Evolutionary conservation across 2,797 vertebrate species (phyloP), one percentile per base, ranked within the genome.

Genomic region (Pantherophis alleghaniensis): DNA sequence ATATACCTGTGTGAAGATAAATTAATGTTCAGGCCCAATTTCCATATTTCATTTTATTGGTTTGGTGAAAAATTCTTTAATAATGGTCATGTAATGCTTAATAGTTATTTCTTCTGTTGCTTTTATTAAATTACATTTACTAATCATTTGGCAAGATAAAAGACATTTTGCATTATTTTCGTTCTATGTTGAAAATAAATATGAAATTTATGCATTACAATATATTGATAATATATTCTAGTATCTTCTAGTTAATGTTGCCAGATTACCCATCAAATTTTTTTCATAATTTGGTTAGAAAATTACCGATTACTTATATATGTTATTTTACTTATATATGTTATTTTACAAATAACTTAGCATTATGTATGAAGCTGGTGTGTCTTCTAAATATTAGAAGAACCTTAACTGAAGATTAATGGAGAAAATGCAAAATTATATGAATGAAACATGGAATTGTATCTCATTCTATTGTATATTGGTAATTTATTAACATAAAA

Each of bases 401-500:
- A n/a, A 14, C 22, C n/a, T 88, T n/a, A 88, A 69, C 51, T 66
- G 14, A 69, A 24, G 5, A 69, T 11, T 69, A 26, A 60, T 87
- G n/a, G 24, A 28, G 2, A 53, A 87, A 51, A 86, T 13, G 14
- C n/a, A 61, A 18, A 61, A 53, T 69, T 90, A 28, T 53, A 69
- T 51, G 5, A 90, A 87, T 86, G n/a, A 89, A 55, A 60, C 16
- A n/a, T 55, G 47, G 32, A 93, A 69, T 28, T n/a, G 18, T 57
- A 5, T n/a, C 87, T 90, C 57, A 87, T 20, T 83, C 37, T 47
- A 47, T 83, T 47, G 37, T 83, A 47, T 47, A 83, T 12, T 83
- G 42, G 20, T 83, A 42, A 83, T 83, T 83, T 83, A 47, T 83
- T 83, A 83, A 42, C 18, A 42, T 42, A 87, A 61, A 95, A 94